A percentile compares a stretch with the other conserved stretches of the same genome.
phyloP scores from a whole-genome alignment of 2,113 vertebrate genomes.

The Gymnobelideus leadbeateri region DNA sequence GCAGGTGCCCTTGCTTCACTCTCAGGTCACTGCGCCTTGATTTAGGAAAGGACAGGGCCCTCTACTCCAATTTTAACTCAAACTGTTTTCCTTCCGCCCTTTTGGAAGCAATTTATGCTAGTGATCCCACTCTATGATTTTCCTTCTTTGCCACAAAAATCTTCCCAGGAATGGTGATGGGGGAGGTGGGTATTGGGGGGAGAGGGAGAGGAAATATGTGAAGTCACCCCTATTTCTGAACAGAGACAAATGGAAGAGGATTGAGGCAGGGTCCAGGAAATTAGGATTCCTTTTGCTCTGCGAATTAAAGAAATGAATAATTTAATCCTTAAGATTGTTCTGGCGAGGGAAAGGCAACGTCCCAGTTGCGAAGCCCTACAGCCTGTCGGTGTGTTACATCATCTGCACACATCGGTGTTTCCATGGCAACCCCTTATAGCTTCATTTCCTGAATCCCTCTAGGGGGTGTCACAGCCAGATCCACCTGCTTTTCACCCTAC shows the following conservation, averaged over 20 bases:
- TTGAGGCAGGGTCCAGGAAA: slow-evolving; percentile 71
- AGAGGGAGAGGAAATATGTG: slow-evolving; percentile 16
- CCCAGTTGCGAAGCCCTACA: slow-evolving; percentile 79
- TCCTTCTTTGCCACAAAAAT: background rate
- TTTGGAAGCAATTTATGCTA: background rate
- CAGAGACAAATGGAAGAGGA: slow-evolving; percentile 52
- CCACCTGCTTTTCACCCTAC: slow-evolving; percentile 89
- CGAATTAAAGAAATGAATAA: slow-evolving; percentile 82
- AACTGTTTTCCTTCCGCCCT: slow-evolving; percentile 20
- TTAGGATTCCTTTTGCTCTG: slow-evolving; percentile 78
- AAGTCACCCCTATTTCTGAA: slow-evolving; percentile 52
- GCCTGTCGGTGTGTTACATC: slow-evolving; percentile 83
- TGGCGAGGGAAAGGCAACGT: slow-evolving; percentile 71
- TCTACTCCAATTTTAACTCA: slow-evolving; percentile 26
- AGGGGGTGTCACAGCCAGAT: slow-evolving; percentile 87
- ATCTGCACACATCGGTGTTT: slow-evolving; percentile 85
- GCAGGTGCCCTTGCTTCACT: background rate
- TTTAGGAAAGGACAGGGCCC: slow-evolving; percentile 33
- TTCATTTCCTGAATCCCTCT: slow-evolving; percentile 87
- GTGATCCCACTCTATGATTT: background rate
- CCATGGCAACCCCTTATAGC: slow-evolving; percentile 86
- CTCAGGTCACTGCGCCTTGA: background rate
- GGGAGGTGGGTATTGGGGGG: background rate
- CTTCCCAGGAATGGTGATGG: slow-evolving; percentile 31
- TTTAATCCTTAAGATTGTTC: slow-evolving; percentile 68